Evolutionary conservation across 2,113 vertebrate species (phyloP).

Genomic region (Pipa parva): DNA sequence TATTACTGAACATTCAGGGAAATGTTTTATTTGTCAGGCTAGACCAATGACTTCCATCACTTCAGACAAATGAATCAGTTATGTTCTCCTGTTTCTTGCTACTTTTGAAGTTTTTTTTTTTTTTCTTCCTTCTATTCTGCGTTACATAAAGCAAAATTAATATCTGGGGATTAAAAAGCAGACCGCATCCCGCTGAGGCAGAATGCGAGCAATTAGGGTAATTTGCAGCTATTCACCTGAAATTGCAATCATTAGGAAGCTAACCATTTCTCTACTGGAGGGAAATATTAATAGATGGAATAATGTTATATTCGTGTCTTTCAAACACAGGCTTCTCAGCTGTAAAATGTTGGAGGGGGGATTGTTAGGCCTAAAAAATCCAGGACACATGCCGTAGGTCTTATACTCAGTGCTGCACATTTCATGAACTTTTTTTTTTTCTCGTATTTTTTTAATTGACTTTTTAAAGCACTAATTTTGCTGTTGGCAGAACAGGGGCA

Average conservation of each 20-base stretch:
- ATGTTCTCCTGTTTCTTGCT: background rate
- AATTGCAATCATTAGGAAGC: slow-evolving; percentile 9
- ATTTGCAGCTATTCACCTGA: slow-evolving; percentile 35
- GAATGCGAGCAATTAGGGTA: slow-evolving; percentile 14
- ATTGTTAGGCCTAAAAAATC: no score
- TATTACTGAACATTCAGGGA: background rate
- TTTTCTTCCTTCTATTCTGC: slow-evolving; percentile 14
- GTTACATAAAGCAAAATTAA: slow-evolving; percentile 24
- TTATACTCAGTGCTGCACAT: no score
- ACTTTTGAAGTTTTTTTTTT: background rate
- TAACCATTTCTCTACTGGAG: background rate
- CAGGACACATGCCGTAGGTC: no score
- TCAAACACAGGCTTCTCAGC: no score
- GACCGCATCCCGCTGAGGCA: background rate
- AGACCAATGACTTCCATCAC: background rate
- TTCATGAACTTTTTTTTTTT: no score
- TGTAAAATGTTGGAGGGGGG: no score
- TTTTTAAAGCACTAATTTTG: no score
- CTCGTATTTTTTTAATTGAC: no score
- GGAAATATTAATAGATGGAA: no score
- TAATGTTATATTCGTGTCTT: no score
- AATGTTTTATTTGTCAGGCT: background rate
- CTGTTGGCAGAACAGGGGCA: no score
- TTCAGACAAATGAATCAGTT: background rate
- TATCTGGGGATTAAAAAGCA: slow-evolving; percentile 26